These are phyloP conservation scores for Cliona cf. orientalis DNA, from an alignment of 37 sponge, comb jelly and placozoan species.

Conservation along the genomic window DNA sequence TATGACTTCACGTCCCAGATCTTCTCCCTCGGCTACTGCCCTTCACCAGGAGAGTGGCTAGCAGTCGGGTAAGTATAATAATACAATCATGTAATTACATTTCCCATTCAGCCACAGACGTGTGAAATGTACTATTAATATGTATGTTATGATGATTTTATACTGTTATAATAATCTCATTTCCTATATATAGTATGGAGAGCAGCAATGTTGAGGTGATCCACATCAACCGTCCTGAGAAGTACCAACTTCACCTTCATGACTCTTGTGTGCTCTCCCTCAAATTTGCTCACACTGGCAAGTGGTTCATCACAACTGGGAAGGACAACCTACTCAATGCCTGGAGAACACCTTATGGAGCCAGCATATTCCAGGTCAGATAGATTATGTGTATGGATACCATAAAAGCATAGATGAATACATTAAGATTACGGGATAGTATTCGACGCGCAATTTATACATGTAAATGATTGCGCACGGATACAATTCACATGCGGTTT, in stretches of 20 bases:
- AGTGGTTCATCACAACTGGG: constrained; percentile 97
- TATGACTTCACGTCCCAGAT: constrained; percentile 94
- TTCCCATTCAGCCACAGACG: neutral
- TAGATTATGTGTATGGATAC: neutral
- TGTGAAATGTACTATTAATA: too few species aligned
- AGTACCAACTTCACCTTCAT: constrained; percentile 91
- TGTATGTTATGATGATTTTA: too few species aligned
- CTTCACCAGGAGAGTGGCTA: constrained; percentile 88
- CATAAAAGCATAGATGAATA: neutral
- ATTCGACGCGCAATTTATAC: too few species aligned
- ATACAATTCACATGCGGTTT: too few species aligned
- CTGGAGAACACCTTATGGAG: constrained; percentile 89
- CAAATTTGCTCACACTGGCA: constrained; percentile 91
- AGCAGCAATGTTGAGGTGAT: constrained; percentile 93
- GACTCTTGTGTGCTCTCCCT: constrained; percentile 94
- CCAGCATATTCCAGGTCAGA: constrained; percentile 70
- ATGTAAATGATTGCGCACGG: too few species aligned
- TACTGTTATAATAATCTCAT: neutral
- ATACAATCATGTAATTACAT: neutral
- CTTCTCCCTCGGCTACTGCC: constrained; percentile 96
- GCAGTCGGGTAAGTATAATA: constrained; percentile 90
- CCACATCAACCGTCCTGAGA: constrained; percentile 82
- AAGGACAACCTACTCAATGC: constrained; percentile 94
- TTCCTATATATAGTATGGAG: constrained; percentile 78
- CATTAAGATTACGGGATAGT: neutral